phyloP scores from a whole-genome alignment of 1,140 invertebrate species.

The Dufourea novaeangliae region DNA sequence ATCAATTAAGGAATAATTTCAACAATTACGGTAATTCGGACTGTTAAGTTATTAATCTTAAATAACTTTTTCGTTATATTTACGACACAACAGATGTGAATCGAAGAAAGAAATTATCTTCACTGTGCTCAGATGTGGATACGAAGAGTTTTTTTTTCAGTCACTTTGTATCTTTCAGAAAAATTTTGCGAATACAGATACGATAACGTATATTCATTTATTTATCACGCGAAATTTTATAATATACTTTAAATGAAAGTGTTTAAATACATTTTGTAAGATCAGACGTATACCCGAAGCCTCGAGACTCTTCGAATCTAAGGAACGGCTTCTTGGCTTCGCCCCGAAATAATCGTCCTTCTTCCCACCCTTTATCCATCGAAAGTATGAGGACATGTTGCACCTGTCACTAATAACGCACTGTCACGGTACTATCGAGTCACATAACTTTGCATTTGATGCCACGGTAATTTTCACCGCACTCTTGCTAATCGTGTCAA shows the following conservation, averaged over 20 bases:
- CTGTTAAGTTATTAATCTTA: no score
- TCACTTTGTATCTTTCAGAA: no score
- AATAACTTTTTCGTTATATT: no score
- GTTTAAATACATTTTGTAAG: conserved; percentile 79
- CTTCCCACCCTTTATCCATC: conserved; percentile 87
- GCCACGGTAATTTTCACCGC: neutral
- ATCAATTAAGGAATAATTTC: no score
- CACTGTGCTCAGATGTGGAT: no score
- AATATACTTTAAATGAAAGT: neutral
- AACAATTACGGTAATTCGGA: no score
- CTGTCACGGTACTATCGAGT: neutral
- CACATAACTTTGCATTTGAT: conserved; percentile 12
- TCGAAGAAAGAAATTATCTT: no score
- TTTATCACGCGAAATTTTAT: neutral
- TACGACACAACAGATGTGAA: no score
- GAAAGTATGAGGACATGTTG: conserved; percentile 86
- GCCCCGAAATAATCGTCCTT: conserved; percentile 83
- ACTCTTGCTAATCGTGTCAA: neutral
- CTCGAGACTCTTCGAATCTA: conserved; percentile 89
- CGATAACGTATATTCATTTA: no score
- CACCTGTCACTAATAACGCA: conserved; percentile 21
- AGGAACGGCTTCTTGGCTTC: conserved; percentile 88
- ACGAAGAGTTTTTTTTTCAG: no score
- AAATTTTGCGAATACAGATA: no score
- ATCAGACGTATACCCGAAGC: conserved; percentile 86